Base-by-base conservation (phyloP, 2,888 invertebrate genomes). In the Plusia festucae region DNA sequence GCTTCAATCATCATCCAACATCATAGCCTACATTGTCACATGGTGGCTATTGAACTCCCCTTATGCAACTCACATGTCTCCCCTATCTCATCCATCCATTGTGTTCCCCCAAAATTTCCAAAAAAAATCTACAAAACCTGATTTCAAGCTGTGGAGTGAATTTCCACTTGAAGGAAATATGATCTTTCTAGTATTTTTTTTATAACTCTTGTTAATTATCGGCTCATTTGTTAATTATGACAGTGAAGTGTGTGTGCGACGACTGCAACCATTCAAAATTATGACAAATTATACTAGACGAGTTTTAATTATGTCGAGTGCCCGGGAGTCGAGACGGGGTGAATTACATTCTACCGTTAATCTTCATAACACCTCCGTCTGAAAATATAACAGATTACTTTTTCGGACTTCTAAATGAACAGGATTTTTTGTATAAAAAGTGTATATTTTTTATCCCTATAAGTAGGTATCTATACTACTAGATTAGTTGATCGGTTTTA, bases 311-410 rank as follows among this genome's bases (percentile, higher is more conserved):
- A 4, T 49, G 46, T 49, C 18, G 46, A 49, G 46, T 49, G 11
- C 46, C 46, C 11, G n/a, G n/a, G n/a, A n/a, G n/a, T n/a, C n/a
- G n/a, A 49, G 46, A 49, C 18, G 46, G 46, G n/a, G 46, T 49
- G 20, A 49, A 11, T 49, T 49, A 49, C 11, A 49, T 20, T 49
- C 20, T 20, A 4, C 46, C 46, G 8, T 49, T 49, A 49, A 49
- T 49, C 46, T 49, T 49, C 18, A 49, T 49, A 49, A 49, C 46
- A 49, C 46, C 11, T 49, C 20, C 18, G 20, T 49, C 46, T 20
- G 46, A 9, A 49, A 49, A 49, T 20, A 49, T 49, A 49, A 49
- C 46, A 20, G 18, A 49, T 49, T 49, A 13, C 3, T 20, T 49
- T 49, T 18, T 49, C 46, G 46, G 20, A 49, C 20, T 49, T 49